A percentile compares a stretch with the other conserved stretches of the same genome.
Evolutionary conservation across 2,888 invertebrate genomes (phyloP).

Genomic region (Hypomecis punctinalis): DNA sequence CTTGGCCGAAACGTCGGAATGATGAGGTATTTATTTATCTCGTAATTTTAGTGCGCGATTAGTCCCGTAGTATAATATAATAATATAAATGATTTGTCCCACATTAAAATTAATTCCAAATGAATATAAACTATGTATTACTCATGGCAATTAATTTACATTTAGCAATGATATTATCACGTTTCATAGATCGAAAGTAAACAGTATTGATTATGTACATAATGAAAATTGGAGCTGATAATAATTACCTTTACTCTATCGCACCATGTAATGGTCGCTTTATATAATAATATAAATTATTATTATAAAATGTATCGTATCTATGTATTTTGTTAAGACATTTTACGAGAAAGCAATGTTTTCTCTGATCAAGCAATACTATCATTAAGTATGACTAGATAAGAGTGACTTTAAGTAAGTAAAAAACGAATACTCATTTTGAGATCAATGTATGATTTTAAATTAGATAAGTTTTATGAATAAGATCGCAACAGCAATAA

Average conservation of each 20-base stretch:
- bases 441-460: constrained; percentile 80
- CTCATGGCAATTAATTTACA: too few species aligned
- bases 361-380: constrained; percentile 84
- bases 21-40: too few species aligned
- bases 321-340: constrained; percentile 70
- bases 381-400: constrained; percentile 73
- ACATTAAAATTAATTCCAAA: too few species aligned
- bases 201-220: neutral
- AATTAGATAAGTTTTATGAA: constrained; percentile 50
- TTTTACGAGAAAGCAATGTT: constrained; percentile 73
- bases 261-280: constrained; percentile 78
- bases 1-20: too few species aligned
- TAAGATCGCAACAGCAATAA: constrained; percentile 83
- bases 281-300: constrained; percentile 48
- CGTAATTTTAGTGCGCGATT: too few species aligned
- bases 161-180: too few species aligned
- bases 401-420: constrained; percentile 73
- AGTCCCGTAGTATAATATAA: too few species aligned
- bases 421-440: constrained; percentile 80
- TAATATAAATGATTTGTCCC: too few species aligned
- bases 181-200: neutral
- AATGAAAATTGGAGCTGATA: constrained; percentile 42
- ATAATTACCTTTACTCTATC: constrained; percentile 34
- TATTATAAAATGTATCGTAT: constrained; percentile 38
- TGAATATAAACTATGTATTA: too few species aligned